Base-by-base conservation (phyloP, 1,140 invertebrate species). In the Hirudo medicinalis region DNA sequence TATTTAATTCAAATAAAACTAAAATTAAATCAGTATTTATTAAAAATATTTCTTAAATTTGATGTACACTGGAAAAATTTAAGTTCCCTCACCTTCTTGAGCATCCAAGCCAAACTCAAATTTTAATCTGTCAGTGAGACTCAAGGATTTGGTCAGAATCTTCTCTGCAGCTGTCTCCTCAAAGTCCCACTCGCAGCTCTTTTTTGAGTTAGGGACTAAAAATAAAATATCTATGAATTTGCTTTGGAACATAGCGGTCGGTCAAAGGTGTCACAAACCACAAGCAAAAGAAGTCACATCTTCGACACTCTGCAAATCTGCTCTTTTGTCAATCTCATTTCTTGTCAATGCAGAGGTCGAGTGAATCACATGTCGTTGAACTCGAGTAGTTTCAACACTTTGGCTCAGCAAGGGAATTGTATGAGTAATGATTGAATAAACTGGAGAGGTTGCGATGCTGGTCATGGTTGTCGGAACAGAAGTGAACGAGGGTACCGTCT, bases 71-170 rank as follows among this genome's bases (percentile, higher is more conserved):
- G 8, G 29, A 22, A 63, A 3, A 63, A 63, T n/a, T 19, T 63
- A 4, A 63, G 8, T 22, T 20, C 57, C 0, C 22, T 32, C 57
- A 63, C 29, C 69, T 27, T 70, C 69, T 5, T 36, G 49, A 22
- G 69, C 69, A 70, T 70, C 69, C 6, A 70, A 29, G 8, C 69
- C 69, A 54, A 70, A 70, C 25, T 70, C 69, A 8, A 49, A 70
- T 36, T 49, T 36, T 32, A 70, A 29, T 27, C 69, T 36, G 20
- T 70, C 69, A 15, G 69, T 70, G 8, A 70, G 69, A 70, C 43
- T 70, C 32, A 70, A 53, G 4, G 69, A 53, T 49, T 70, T 70
- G 15, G 36, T 32, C 22, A 63, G 57, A 63, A 63, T 32, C 29
- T 63, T 63, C 19, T 63, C 57, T 25, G 57, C 57, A 32, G 57